These are phyloP conservation scores for Nerophis ophidion DNA, from an alignment of 2,113 vertebrate species.

Conservation along the genomic window DNA sequence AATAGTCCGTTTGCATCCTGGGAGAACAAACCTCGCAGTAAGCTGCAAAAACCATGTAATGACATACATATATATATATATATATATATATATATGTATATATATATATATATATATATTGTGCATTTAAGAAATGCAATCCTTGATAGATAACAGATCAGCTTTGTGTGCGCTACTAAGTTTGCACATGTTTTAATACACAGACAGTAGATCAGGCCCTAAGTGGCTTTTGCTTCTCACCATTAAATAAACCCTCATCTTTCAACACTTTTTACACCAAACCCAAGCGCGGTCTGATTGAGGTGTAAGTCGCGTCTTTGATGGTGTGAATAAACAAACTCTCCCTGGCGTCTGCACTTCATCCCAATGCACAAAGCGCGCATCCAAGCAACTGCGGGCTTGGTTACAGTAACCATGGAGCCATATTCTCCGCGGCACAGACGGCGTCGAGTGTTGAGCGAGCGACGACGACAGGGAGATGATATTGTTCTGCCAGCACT, in stretches of 20 bases:
- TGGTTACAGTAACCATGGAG: constrained; percentile 72
- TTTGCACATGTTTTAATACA: too few relatives aligned
- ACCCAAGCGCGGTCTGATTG: constrained; percentile 37
- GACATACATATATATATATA: too few relatives aligned
- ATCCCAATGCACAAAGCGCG: constrained; percentile 34
- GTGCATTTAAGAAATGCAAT: too few relatives aligned
- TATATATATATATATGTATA: too few relatives aligned
- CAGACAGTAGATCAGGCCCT: too few relatives aligned
- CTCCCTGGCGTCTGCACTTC: constrained; percentile 54
- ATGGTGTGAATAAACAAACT: constrained; percentile 54
- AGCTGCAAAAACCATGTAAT: too few relatives aligned
- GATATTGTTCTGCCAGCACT: constrained; percentile 15
- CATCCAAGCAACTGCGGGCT: constrained; percentile 63
- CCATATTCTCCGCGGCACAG: constrained; percentile 37
- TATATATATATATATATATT: too few relatives aligned
- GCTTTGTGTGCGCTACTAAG: too few relatives aligned
- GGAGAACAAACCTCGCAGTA: too few relatives aligned
- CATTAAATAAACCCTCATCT: constrained; percentile 29
- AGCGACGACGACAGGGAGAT: constrained; percentile 9
- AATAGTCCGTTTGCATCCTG: too few relatives aligned
- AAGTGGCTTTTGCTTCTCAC: too few relatives aligned
- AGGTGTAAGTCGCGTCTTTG: constrained; percentile 44
- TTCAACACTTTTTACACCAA: constrained; percentile 13
- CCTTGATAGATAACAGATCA: too few relatives aligned
- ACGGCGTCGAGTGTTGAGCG: constrained; percentile 18